A percentile compares a stretch with the other conserved stretches of the same genome.
phyloP scores from a whole-genome alignment of 1,140 invertebrate genomes.

The Lepidurus apus region DNA sequence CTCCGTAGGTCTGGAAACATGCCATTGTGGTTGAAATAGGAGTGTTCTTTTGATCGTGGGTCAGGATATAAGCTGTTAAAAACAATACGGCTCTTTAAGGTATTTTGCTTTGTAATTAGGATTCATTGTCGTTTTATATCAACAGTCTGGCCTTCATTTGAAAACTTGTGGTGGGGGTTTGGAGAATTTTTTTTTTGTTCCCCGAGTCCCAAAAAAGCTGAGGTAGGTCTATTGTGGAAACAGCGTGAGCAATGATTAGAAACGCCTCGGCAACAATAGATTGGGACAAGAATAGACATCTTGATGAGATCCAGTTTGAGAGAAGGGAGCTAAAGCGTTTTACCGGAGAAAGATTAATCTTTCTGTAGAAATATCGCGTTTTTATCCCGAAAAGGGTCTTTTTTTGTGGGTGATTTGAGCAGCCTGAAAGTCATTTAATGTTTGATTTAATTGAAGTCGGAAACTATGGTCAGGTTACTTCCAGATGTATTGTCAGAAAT shows the following conservation, averaged over 20 bases:
- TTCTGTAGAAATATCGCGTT: background rate
- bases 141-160: background rate
- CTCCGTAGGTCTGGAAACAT: no score
- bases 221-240: slow-evolving; percentile 1
- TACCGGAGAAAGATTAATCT: background rate
- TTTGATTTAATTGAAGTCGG: no score
- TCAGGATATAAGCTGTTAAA: background rate
- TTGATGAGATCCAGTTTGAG: background rate
- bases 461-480: no score
- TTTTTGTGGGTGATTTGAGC: no score
- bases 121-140: background rate
- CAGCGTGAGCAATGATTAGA: slow-evolving; percentile 14
- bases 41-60: no score
- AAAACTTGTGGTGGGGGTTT: background rate
- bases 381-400: no score
- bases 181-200: background rate
- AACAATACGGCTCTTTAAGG: background rate
- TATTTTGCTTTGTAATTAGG: background rate
- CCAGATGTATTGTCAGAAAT: no score
- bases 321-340: background rate
- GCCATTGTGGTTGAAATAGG: no score
- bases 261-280: slow-evolving; percentile 6
- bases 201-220: background rate
- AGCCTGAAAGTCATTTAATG: no score
- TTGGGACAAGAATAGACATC: slow-evolving; percentile 12